Conservation (phyloP, 2,113 vertebrate genomes). For the Dasyornis broadbenti region DNA sequence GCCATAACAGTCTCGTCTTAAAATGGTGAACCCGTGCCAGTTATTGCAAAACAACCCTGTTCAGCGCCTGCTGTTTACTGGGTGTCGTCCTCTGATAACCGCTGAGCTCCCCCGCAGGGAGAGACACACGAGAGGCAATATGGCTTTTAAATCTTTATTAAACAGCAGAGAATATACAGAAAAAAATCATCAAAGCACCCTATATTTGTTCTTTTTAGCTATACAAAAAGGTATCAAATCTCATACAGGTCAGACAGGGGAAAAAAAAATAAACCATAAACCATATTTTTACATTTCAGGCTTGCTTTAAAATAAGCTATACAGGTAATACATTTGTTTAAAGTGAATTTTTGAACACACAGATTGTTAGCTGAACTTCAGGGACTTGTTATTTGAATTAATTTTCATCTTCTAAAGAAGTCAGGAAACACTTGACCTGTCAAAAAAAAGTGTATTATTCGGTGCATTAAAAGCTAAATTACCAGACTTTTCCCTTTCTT, state of each 20-base stretch:
- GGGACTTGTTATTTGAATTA: neutral
- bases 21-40: constrained; percentile 45
- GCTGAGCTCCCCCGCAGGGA: neutral
- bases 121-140: neutral
- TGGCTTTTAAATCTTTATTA: neutral
- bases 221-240: neutral
- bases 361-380: neutral
- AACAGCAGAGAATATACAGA: neutral
- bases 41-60: constrained; percentile 41
- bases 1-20: constrained; percentile 36
- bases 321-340: neutral
- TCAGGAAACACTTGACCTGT: constrained; percentile 52
- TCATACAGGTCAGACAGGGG: neutral
- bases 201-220: accelerated
- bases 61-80: neutral
- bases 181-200: neutral
- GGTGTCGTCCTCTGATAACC: neutral
- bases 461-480: neutral
- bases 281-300: neutral
- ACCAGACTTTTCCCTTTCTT: neutral
- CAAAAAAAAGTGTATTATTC: neutral
- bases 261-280: neutral
- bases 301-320: neutral
- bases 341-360: neutral
- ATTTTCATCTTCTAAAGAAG: neutral